Percentiles rank a stretch among this genome's conserved stretches.
These are phyloP conservation scores for Ceyx cyanopectus DNA, from an alignment of 2,113 vertebrate genomes.

Conservation along the genomic window DNA sequence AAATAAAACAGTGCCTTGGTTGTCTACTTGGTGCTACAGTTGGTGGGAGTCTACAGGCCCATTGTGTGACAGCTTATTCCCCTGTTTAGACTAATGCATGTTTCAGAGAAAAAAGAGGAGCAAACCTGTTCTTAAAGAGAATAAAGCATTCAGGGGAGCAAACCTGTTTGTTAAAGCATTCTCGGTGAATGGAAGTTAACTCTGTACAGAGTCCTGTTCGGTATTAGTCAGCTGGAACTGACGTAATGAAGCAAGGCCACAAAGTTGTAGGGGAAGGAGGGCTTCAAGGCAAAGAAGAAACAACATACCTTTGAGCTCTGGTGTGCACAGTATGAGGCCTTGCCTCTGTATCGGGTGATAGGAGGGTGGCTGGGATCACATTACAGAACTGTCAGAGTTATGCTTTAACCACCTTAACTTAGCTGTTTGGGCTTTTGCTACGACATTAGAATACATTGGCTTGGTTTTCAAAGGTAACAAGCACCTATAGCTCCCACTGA, in stretches of 20 bases:
- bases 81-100: not conserved
- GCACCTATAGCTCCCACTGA: constrained; percentile 21
- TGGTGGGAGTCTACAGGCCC: not conserved
- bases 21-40: not conserved
- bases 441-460: not conserved
- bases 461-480: constrained; percentile 58
- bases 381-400: constrained; percentile 6
- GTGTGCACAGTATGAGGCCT: not conserved
- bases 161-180: not conserved
- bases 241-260: not conserved
- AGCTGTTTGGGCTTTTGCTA: not conserved
- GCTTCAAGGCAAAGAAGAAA: not conserved
- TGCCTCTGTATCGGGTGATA: not conserved
- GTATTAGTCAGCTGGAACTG: not conserved
- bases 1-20: not conserved
- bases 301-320: not conserved
- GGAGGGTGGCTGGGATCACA: not conserved
- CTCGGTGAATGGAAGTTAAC: not conserved
- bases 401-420: constrained; percentile 15
- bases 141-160: not conserved
- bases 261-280: not conserved
- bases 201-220: not conserved
- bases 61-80: not conserved
- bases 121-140: not conserved
- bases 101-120: not conserved